Percentiles rank a stretch among this genome's conserved stretches.
phyloP scores from a whole-genome alignment of 2,113 vertebrate genomes.

The Lampris megalopsis region DNA sequence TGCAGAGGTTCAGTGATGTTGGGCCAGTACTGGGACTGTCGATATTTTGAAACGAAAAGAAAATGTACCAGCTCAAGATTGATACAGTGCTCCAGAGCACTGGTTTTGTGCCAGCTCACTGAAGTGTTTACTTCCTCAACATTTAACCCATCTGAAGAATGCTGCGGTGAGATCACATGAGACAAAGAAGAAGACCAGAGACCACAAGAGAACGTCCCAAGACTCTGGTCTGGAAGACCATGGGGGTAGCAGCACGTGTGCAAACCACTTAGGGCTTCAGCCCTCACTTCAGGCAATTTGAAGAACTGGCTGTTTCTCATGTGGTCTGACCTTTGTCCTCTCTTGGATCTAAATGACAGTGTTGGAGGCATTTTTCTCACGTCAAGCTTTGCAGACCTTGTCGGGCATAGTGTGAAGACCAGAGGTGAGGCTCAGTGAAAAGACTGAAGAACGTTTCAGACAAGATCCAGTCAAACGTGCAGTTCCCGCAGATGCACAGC shows the following conservation, averaged over 20 bases:
- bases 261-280: conserved; percentile 6
- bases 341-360: conserved; percentile 44
- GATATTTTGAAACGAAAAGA: conserved; percentile 16
- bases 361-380: conserved; percentile 34
- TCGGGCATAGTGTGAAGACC: conserved; percentile 46
- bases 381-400: conserved; percentile 7
- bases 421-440: conserved; percentile 20
- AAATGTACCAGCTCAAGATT: not conserved
- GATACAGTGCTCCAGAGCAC: not conserved
- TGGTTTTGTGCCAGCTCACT: not conserved
- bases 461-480: conserved; percentile 1
- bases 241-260: not conserved
- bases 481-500: not conserved
- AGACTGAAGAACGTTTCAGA: conserved; percentile 26
- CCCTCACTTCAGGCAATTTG: conserved; percentile 20
- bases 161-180: conserved; percentile 7
- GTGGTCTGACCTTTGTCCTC: not conserved
- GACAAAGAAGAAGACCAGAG: conserved; percentile 12
- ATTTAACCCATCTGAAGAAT: conserved; percentile 13
- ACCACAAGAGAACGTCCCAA: not conserved
- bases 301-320: conserved; percentile 36
- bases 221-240: conserved; percentile 10
- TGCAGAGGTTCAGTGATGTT: conserved; percentile 6
- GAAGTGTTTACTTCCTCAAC: conserved; percentile 9
- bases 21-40: not conserved